Evolutionary conservation across 2,888 invertebrate genomes (phyloP).

Genomic region (Coleophora flavipennella): DNA sequence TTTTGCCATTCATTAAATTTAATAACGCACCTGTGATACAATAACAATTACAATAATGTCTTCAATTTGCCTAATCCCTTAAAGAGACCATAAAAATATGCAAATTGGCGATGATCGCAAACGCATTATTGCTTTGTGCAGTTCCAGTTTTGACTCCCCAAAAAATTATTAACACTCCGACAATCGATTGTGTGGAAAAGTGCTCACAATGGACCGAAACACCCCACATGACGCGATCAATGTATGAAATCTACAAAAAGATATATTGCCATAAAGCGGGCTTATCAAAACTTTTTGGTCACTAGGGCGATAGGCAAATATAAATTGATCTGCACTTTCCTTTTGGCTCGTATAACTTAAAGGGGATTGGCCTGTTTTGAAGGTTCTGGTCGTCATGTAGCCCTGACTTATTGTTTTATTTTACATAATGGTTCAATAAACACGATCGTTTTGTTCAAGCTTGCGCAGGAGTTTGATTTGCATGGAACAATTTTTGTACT

Average conservation of each 20-base stretch:
- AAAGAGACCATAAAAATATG: no score
- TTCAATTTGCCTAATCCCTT: no score
- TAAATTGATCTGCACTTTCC: slow-evolving; percentile 12
- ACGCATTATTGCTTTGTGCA: no score
- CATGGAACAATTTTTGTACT: slow-evolving; percentile 10
- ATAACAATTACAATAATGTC: no score
- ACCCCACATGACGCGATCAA: slow-evolving; percentile 28
- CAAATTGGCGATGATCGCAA: no score
- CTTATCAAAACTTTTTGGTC: slow-evolving; percentile 26
- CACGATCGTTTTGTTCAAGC: slow-evolving; percentile 33
- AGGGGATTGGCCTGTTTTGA: not conserved
- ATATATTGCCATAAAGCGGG: slow-evolving; percentile 30
- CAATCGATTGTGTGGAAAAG: slow-evolving; percentile 28
- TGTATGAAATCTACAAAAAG: slow-evolving; percentile 34
- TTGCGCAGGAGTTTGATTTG: slow-evolving; percentile 26
- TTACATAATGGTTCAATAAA: slow-evolving; percentile 34
- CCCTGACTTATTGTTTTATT: slow-evolving; percentile 32
- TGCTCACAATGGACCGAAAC: slow-evolving; percentile 19
- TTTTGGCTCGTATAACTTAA: no score
- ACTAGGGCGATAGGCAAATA: slow-evolving; percentile 17
- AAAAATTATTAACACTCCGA: slow-evolving; percentile 16
- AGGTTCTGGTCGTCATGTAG: slow-evolving; percentile 14
- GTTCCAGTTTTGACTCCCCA: slow-evolving; percentile 8
- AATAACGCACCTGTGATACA: no score
- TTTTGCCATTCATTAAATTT: no score